These are phyloP conservation scores for Leptothorax acervorum DNA, from an alignment of 2,888 invertebrate genomes.

Conservation along the genomic window DNA sequence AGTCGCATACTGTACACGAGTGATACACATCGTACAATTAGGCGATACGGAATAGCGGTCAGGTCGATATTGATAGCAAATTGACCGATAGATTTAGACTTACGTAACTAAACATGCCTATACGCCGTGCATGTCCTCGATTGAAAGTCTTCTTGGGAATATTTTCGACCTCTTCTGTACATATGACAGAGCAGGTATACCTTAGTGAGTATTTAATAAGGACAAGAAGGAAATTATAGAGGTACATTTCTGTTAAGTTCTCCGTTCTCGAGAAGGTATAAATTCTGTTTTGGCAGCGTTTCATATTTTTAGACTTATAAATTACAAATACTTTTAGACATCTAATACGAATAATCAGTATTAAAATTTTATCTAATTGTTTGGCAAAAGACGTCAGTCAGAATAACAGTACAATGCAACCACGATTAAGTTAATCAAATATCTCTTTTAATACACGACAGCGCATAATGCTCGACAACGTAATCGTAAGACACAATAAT, in stretches of 20 bases:
- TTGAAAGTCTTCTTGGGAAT: conserved; percentile 67
- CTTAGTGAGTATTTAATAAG: background rate
- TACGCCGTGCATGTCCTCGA: conserved; percentile 62
- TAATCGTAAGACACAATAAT: conserved; percentile 1
- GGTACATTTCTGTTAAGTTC: background rate
- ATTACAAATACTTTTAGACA: background rate
- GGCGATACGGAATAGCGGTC: conserved; percentile 37
- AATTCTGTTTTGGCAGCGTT: background rate
- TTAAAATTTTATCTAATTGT: background rate
- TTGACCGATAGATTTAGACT: conserved; percentile 61
- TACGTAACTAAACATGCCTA: conserved; percentile 64
- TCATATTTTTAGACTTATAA: background rate
- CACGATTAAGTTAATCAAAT: conserved; percentile 32
- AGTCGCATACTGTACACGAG: background rate
- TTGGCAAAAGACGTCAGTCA: background rate
- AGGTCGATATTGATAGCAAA: conserved; percentile 41
- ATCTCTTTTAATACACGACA: background rate
- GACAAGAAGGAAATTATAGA: background rate
- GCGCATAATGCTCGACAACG: background rate
- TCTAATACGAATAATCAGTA: background rate
- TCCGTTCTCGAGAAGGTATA: background rate
- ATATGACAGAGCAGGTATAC: background rate
- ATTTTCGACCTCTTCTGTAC: conserved; percentile 51
- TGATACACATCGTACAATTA: conserved; percentile 32
- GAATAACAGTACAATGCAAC: background rate